phyloP scores from a whole-genome alignment of 2,797 vertebrate genomes.

The Falco naumanni region DNA sequence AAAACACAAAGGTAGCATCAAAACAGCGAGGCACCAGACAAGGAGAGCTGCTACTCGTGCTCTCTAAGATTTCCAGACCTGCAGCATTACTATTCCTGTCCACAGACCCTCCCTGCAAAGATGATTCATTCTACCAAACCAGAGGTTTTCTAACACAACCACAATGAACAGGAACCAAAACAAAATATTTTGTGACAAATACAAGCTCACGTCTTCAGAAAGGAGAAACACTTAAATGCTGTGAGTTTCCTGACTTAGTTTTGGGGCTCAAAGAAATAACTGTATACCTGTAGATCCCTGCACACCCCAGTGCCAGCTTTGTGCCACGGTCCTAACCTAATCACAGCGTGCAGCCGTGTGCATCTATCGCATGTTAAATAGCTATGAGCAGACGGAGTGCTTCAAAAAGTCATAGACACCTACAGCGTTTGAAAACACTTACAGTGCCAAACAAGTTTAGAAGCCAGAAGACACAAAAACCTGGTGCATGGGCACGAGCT shows the following conservation, averaged over 20 bases:
- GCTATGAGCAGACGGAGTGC: background rate
- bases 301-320: background rate
- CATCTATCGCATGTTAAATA: fast-evolving
- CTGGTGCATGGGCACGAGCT: background rate
- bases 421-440: background rate
- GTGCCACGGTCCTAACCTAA: background rate
- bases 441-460: fast-evolving
- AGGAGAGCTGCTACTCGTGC: background rate
- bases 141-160: background rate
- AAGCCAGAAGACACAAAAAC: background rate
- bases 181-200: background rate
- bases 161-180: background rate
- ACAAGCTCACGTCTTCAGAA: background rate
- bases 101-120: background rate
- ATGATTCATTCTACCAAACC: background rate
- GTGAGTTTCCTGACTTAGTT: background rate
- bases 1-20: conserved; percentile 7
- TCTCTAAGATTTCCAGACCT: background rate
- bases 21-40: background rate
- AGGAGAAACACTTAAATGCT: background rate
- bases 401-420: background rate
- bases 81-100: background rate
- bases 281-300: no score
- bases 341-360: fast-evolving
- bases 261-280: background rate